Evolutionary conservation across 2,113 vertebrate species (phyloP), one percentile per base, ranked within the genome.

Genomic region (Ictalurus punctatus): DNA sequence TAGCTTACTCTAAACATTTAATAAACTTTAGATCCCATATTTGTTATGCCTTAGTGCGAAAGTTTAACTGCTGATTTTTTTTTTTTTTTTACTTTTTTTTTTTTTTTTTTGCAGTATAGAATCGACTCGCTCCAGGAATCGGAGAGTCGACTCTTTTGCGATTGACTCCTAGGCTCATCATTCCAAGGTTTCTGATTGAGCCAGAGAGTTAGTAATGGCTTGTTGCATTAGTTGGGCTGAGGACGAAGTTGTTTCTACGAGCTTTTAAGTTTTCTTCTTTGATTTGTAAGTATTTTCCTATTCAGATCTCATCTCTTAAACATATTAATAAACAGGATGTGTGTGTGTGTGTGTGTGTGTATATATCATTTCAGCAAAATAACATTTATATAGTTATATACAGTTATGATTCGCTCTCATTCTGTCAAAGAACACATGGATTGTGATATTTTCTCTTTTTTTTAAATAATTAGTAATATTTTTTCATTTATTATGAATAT

Each of bases 11-110:
- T 73, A 6, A 19, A 17, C 8, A 76, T 23, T 27, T 52, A 0
- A 52, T 27, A 6, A 54, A 79, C 44, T 79, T 48, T 2, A 78
- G 4, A 1, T 21, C 25, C 25, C 44, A 54, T 12, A 14, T 17
- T 30, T 52, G 25, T 0, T n/a, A n/a, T 10, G 8, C 1, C 2
- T 52, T 0, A 2, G 3, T 0, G 25, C 27, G 13, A n/a, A 16
- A 14, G 19, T 56, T 25, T 83, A 5, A 58, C 27, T 3, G 52
- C 1, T 56, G 4, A 8, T 19, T 34, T 34, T 34, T 34, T 34
- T 1, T 1, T 34, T 34, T 34, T 34, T 34, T 34, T 34, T 34
- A 34, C 0, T 34, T 34, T 34, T 34, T 34, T 34, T 34, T 34
- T 34, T 34, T 34, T 34, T 34, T 34, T 34, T 34, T 34, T n/a